Evolutionary conservation across 1,140 invertebrate species (phyloP).

Genomic region (Drosophila grimshawi): DNA sequence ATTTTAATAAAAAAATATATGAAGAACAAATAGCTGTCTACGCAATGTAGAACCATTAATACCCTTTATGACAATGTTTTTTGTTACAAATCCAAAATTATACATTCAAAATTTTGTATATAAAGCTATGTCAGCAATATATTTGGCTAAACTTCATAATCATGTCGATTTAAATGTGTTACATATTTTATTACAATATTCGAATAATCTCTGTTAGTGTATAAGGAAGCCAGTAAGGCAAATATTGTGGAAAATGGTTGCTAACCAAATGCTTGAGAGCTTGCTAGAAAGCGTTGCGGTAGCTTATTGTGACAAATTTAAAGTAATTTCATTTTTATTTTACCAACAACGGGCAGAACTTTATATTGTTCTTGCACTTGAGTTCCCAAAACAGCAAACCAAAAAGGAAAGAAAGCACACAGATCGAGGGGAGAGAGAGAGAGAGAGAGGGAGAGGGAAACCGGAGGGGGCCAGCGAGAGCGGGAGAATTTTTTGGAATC

Average conservation of each 20-base stretch:
- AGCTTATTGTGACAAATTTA: slow-evolving; percentile 82
- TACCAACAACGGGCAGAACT: slow-evolving; percentile 41
- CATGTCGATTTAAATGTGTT: not conserved
- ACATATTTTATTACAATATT: not conserved
- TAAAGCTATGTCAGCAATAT: not conserved
- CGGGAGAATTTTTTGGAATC: slow-evolving; percentile 23
- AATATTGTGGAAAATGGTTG: slow-evolving; percentile 40
- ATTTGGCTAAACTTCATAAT: not conserved
- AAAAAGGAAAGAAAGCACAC: slow-evolving; percentile 10
- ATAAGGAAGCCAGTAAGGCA: slow-evolving; percentile 42
- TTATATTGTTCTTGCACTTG: slow-evolving; percentile 59
- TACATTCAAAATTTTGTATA: not conserved
- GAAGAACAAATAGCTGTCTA: slow-evolving; percentile 23
- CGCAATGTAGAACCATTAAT: not conserved
- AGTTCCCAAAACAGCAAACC: slow-evolving; percentile 25
- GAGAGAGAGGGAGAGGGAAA: slow-evolving; percentile 20
- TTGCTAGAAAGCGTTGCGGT: slow-evolving; percentile 25
- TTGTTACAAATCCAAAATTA: not conserved
- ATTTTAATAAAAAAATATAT: slow-evolving; percentile 77
- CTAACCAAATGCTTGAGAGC: not conserved
- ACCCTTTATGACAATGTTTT: not conserved
- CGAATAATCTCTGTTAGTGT: not conserved
- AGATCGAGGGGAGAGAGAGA: slow-evolving; percentile 19
- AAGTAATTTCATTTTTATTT: slow-evolving; percentile 82
- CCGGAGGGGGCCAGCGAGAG: not conserved